Evolutionary conservation across 1,140 invertebrate genomes (phyloP).

Genomic region (Calephelis nemesis): DNA sequence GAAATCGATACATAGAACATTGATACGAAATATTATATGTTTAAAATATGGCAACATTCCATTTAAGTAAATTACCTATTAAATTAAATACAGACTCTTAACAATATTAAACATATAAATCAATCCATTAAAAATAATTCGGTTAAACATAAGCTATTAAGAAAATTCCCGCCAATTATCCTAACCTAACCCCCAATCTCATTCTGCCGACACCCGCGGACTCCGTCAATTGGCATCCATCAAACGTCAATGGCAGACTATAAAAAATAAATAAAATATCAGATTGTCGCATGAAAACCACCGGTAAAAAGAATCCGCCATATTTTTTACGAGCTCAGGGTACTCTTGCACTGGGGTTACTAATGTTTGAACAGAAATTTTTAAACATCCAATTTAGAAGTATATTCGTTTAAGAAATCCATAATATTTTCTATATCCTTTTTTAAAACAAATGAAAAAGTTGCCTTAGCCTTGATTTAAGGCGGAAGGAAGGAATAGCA

Average conservation of each 20-base stretch:
- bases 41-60: too few relatives aligned
- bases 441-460: too few relatives aligned
- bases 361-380: too few relatives aligned
- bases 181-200: slow-evolving; percentile 38
- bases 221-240: slow-evolving; percentile 49
- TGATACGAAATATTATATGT: too few relatives aligned
- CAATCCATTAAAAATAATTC: neutral
- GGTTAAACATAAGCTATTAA: slow-evolving; percentile 22
- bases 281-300: slow-evolving; percentile 54
- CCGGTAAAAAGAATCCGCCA: slow-evolving; percentile 46
- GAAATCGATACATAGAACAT: too few relatives aligned
- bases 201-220: slow-evolving; percentile 33
- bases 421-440: too few relatives aligned
- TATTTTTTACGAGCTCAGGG: slow-evolving; percentile 32
- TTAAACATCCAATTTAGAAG: too few relatives aligned
- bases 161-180: slow-evolving; percentile 49
- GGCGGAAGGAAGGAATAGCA: too few relatives aligned
- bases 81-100: neutral
- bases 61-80: too few relatives aligned
- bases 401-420: too few relatives aligned
- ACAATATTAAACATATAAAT: neutral
- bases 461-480: too few relatives aligned
- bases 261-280: slow-evolving; percentile 74
- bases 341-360: slow-evolving; percentile 26
- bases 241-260: slow-evolving; percentile 65